Conservation (phyloP, 2,888 invertebrate genomes). For the Chelonus formosanus region DNA sequence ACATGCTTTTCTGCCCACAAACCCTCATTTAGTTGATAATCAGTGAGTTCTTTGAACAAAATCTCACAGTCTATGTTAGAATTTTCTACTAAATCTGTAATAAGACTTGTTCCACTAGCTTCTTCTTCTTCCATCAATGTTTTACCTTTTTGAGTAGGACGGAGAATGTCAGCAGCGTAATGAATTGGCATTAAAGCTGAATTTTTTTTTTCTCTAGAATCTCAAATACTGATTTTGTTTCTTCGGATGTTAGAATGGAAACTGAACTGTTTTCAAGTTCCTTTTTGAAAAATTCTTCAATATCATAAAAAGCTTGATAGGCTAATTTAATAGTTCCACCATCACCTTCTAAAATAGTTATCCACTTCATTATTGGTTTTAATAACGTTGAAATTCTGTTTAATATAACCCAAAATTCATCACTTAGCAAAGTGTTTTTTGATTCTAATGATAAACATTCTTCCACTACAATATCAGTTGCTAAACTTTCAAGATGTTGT, state of each 20-base stretch:
- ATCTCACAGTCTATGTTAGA: slow-evolving; percentile 9
- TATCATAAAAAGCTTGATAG: slow-evolving; percentile 23
- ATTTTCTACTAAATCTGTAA: slow-evolving; percentile 14
- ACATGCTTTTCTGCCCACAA: slow-evolving; percentile 16
- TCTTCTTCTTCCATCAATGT: slow-evolving; percentile 19
- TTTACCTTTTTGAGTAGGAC: slow-evolving; percentile 27
- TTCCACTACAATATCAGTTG: slow-evolving; percentile 19
- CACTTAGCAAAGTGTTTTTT: slow-evolving; percentile 18
- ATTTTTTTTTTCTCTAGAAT: not conserved
- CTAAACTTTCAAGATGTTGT: slow-evolving; percentile 30
- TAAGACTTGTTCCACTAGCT: slow-evolving; percentile 7
- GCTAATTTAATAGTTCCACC: slow-evolving; percentile 26
- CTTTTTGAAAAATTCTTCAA: slow-evolving; percentile 22
- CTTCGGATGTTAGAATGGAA: not conserved
- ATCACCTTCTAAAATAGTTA: slow-evolving; percentile 26
- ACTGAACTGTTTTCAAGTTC: not conserved
- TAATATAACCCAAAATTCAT: slow-evolving; percentile 23
- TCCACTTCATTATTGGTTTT: slow-evolving; percentile 25
- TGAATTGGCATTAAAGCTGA: slow-evolving; percentile 33
- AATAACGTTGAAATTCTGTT: slow-evolving; percentile 20
- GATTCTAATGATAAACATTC: not conserved
- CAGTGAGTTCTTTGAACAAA: slow-evolving; percentile 5
- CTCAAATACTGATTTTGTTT: not conserved
- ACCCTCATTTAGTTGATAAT: slow-evolving; percentile 18
- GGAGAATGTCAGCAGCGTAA: slow-evolving; percentile 37